Evolutionary conservation across 2,888 invertebrate genomes (phyloP), one percentile per base, ranked within the genome.

Genomic region (Drosophila rubida): DNA sequence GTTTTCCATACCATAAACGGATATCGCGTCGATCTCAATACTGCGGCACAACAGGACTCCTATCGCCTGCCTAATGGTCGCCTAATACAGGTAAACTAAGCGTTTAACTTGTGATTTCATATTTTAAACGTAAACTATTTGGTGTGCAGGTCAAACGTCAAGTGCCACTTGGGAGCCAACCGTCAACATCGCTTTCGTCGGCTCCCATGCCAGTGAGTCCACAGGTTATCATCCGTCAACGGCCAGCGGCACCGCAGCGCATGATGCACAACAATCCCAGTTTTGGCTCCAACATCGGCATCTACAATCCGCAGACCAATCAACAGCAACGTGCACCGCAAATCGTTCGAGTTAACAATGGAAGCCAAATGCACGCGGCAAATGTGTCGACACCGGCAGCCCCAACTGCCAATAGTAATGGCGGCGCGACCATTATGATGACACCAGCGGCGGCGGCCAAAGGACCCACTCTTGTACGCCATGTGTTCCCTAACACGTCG

Each of bases 1-100:
- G 92, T 92, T 11, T 92, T 91, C 59, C 92, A 92, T 55, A 92
- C 91, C 1, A 92, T 92, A 14, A 92, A 91, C 48, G 92, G 92
- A 0, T 92, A 87, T 76, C 90, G 92, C 13, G 91, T 92, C 58
- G 92, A 92, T 75, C 86, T 92, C n/a, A 92, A 92, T 75, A 90
- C 91, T 5, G 92, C 92, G 0, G 91, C 92, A 0, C 91, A 91
- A 48, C 92, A 92, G 54, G 92, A 92, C 45, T 92, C 91, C 2
- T 91, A 91, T 65, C 90, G 92, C 8, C 73, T 92, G 32, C 92
- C 92, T 1, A 92, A 92, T 55, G 92, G 92, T 2, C 91, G 92
- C 23, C 69, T 92, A 2, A 92, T 92, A 60, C 92, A 92, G 49
- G 74, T 74, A 23, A 53, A 14, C 2, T 2, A 6, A 11, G 7